Percentiles rank a stretch among this genome's conserved stretches.
Evolutionary conservation across 2,888 invertebrate species (phyloP).

Genomic region (Lasioglossum malachurum): DNA sequence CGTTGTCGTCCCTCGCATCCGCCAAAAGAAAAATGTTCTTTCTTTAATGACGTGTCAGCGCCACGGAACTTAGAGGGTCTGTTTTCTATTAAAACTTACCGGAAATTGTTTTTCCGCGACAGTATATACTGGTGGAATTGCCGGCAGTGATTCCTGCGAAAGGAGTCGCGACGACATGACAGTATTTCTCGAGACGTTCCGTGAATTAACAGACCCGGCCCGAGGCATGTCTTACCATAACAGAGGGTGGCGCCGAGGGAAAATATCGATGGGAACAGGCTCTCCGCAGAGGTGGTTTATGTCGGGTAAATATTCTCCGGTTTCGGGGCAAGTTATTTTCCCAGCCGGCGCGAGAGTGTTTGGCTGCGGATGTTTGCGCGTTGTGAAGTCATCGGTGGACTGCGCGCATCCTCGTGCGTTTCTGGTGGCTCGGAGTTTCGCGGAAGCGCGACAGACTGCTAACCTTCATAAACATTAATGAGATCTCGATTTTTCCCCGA

Average conservation of each 20-base stretch:
- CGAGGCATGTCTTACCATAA: slow-evolving; percentile 1
- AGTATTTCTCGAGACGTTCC: slow-evolving; percentile 1
- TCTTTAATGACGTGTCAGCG: slow-evolving; percentile 63
- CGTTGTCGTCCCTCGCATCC: background rate
- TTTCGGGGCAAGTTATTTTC: background rate
- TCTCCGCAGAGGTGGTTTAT: background rate
- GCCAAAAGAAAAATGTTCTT: slow-evolving; percentile 54
- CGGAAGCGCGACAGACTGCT: background rate
- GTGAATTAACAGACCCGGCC: background rate
- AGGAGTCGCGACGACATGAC: slow-evolving; percentile 1
- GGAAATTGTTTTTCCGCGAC: slow-evolving; percentile 40
- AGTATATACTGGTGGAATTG: background rate
- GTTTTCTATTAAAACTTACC: slow-evolving; percentile 59
- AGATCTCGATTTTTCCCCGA: background rate
- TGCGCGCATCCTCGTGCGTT: background rate
- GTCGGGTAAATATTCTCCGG: background rate
- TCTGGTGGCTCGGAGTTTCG: background rate
- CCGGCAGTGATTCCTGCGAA: slow-evolving; percentile 9
- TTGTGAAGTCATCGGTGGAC: background rate
- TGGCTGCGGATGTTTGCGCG: background rate
- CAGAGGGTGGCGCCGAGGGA: background rate
- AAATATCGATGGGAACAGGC: background rate
- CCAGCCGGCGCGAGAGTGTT: background rate
- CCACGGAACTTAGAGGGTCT: slow-evolving; percentile 27
- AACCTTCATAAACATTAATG: background rate